A percentile compares a stretch with the other conserved stretches of the same genome.
Evolutionary conservation across 2,888 invertebrate genomes (phyloP).

Genomic region (Ormyrus nitidulus): DNA sequence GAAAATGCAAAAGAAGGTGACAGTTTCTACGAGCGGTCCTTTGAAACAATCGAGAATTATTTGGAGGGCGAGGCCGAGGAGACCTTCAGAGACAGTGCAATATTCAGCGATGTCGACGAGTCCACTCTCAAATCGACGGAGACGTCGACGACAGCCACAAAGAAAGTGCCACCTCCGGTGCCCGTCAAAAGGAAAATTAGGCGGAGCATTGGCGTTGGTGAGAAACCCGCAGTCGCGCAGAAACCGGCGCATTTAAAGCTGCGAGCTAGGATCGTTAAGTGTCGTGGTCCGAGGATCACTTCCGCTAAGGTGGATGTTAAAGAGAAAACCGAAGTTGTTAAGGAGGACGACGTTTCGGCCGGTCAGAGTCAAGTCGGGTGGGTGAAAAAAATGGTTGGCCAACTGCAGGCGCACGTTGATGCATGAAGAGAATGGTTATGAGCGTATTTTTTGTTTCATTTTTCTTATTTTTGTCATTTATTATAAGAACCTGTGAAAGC

Average conservation of each 20-base stretch:
- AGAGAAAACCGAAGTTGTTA: conserved; percentile 42
- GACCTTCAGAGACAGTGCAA: conserved; percentile 88
- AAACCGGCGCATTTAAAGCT: conserved; percentile 68
- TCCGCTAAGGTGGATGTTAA: conserved; percentile 5
- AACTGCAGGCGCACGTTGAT: conserved; percentile 70
- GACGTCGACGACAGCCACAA: conserved; percentile 16
- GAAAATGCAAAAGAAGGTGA: conserved; percentile 72
- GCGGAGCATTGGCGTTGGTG: conserved; percentile 12
- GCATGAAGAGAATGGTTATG: conserved; percentile 59
- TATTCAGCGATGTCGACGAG: conserved; percentile 87
- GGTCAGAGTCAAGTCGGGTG: conserved; percentile 74
- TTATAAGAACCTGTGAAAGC: too few species aligned
- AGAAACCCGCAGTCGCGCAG: conserved; percentile 66
- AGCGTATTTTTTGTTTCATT: conserved; percentile 9
- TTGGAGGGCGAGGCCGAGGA: conserved; percentile 80
- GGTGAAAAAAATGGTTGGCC: conserved; percentile 73
- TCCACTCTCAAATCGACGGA: conserved; percentile 39
- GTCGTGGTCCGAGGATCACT: conserved; percentile 22
- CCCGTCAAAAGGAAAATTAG: conserved; percentile 62
- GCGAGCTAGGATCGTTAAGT: conserved; percentile 55
- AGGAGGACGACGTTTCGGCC: conserved; percentile 70
- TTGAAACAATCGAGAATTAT: conserved; percentile 85
- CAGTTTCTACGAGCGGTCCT: conserved; percentile 86
- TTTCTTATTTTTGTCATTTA: conserved; percentile 6
- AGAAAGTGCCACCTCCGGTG: conserved; percentile 67